phyloP scores from a whole-genome alignment of 2,888 invertebrate genomes.

The Latrodectus hesperus region DNA sequence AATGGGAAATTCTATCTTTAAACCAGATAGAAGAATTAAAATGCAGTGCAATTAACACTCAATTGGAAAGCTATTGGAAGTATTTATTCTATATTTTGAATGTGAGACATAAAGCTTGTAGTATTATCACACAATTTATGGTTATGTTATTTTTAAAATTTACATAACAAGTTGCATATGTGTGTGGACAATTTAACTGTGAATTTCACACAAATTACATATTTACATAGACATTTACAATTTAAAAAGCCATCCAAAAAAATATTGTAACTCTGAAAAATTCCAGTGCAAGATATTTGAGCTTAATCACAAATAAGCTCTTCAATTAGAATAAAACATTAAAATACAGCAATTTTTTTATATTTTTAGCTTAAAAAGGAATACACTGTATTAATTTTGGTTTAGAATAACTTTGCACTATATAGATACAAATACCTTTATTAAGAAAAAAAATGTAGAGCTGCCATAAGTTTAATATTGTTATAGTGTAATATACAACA shows the following conservation, averaged over 20 bases:
- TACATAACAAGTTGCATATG: no score
- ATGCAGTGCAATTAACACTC: constrained; percentile 23
- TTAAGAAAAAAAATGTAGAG: no score
- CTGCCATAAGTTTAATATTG: no score
- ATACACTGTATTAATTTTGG: no score
- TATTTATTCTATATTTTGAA: no score
- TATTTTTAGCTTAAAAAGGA: neutral
- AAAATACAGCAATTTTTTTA: neutral
- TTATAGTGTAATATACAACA: no score
- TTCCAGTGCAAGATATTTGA: constrained; percentile 28
- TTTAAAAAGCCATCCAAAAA: constrained; percentile 43
- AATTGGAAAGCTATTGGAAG: neutral
- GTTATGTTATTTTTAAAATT: no score
- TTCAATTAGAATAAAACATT: constrained; percentile 21
- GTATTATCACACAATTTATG: neutral
- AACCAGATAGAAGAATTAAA: constrained; percentile 41
- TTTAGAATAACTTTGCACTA: no score
- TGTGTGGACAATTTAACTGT: constrained; percentile 4
- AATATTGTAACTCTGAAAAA: constrained; percentile 41
- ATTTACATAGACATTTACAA: constrained; percentile 37
- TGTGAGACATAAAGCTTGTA: no score
- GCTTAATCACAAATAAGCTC: constrained; percentile 52
- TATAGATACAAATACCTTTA: no score
- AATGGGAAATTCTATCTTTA: constrained; percentile 8
- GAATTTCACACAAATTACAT: constrained; percentile 7